Conservation (phyloP, 2,888 invertebrate species). For the Tipula vernalis region DNA sequence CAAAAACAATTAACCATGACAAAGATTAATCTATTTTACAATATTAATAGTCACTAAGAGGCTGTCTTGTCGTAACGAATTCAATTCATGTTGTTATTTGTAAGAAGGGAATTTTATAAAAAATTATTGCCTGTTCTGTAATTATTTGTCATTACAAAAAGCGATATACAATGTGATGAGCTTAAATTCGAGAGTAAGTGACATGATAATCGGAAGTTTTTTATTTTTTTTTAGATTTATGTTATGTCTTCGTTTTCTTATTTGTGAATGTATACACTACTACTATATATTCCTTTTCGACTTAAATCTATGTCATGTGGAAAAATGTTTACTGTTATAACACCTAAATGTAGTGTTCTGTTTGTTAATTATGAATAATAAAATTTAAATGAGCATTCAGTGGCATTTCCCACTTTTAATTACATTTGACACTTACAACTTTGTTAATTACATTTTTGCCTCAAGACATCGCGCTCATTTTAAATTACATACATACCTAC, state of each 20-base stretch:
- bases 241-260: neutral
- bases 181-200: neutral
- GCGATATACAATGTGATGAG: neutral
- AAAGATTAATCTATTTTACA: neutral
- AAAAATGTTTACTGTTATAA: neutral
- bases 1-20: neutral
- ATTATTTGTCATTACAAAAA: neutral
- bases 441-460: neutral
- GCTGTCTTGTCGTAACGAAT: neutral
- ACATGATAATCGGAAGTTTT: neutral
- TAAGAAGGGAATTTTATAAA: neutral
- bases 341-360: neutral
- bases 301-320: neutral
- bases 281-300: neutral
- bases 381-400: neutral
- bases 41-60: neutral
- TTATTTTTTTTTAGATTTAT: neutral
- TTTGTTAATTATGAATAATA: neutral
- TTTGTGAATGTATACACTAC: too few species aligned
- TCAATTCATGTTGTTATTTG: neutral
- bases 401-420: neutral
- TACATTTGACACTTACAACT: neutral
- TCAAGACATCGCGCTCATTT: neutral
- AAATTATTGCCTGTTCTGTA: neutral
- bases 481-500: neutral